A percentile compares a stretch with the other conserved stretches of the same genome.
These are phyloP conservation scores for Trachops cirrhosus DNA, from an alignment of 2,797 vertebrate species.

Conservation along the genomic window DNA sequence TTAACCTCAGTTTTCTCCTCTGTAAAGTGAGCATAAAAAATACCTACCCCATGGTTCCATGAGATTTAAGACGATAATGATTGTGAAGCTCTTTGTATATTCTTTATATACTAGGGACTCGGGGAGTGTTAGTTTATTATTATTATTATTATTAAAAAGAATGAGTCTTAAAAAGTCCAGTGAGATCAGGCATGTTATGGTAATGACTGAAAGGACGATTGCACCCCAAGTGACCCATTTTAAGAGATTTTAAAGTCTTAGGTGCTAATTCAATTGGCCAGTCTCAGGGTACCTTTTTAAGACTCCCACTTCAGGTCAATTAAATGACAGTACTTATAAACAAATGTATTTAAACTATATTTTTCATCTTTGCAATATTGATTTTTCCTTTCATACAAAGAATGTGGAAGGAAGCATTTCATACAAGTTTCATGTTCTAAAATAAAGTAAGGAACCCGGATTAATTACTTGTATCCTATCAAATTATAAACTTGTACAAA, in stretches of 20 bases:
- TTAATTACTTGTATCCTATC: background rate
- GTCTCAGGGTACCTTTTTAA: background rate
- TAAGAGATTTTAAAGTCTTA: background rate
- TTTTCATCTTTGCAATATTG: constrained; percentile 21
- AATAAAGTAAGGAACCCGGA: background rate
- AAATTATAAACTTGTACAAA: background rate
- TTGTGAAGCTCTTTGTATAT: background rate
- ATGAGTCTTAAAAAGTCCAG: background rate
- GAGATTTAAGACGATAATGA: background rate
- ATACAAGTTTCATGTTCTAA: constrained; percentile 20
- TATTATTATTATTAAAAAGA: background rate
- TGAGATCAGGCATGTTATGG: background rate
- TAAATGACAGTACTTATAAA: constrained; percentile 16
- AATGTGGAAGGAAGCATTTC: constrained; percentile 31
- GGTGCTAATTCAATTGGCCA: background rate
- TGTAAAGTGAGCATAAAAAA: background rate
- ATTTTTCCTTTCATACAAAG: background rate
- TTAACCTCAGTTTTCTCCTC: constrained; percentile 1
- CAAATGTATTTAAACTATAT: constrained; percentile 1
- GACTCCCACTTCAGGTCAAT: background rate
- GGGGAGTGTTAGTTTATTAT: background rate
- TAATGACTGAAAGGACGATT: background rate
- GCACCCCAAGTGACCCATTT: background rate
- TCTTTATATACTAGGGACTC: background rate
- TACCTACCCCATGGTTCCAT: background rate